These are phyloP conservation scores for pig (Sus scrofa) DNA, from an alignment of 2,113 vertebrate genomes.

Conservation along the genomic window T2T-Sscrofa CM000819.6:83494001-83494500, in stretches of 20 bases:
- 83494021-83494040: background rate
- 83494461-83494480: background rate
- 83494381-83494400: background rate
- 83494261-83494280: background rate
- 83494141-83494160: background rate
- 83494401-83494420: background rate
- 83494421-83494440: background rate
- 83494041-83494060: background rate
- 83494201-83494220: background rate
- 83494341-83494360: background rate
- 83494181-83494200: background rate
- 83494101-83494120: background rate
- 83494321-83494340: background rate
- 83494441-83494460: background rate
- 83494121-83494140: background rate
- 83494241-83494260: background rate
- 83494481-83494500: background rate
- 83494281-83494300: background rate
- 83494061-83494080: background rate
- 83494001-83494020: background rate
- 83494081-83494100: background rate
- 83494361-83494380: constrained; percentile 13
- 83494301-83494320: background rate
- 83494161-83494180: background rate
- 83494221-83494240: background rate